Evolutionary conservation across 2,888 invertebrate genomes (phyloP).

Genomic region (Heliothis peltigera): DNA sequence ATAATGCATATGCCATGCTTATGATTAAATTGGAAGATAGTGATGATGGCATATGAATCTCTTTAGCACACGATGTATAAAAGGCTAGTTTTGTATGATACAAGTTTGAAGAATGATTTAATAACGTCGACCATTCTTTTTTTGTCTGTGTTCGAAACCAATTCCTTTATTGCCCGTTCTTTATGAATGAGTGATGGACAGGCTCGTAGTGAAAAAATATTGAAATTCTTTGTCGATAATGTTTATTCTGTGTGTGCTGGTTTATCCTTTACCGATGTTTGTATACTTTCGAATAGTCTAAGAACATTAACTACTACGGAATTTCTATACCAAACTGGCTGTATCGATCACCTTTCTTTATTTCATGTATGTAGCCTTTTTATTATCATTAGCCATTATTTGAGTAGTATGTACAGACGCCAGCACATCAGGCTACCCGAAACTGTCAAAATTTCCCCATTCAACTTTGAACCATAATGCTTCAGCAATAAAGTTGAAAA

Average conservation of each 20-base stretch:
- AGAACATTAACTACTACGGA: neutral
- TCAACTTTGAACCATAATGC: too few relatives aligned
- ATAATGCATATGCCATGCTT: neutral
- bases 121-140: neutral
- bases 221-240: constrained; percentile 2
- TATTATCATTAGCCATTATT: neutral
- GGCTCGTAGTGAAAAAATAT: neutral
- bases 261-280: neutral
- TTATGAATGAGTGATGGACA: constrained; percentile 1
- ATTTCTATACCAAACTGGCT: neutral
- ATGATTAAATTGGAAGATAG: neutral
- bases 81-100: neutral
- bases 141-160: constrained; percentile 1
- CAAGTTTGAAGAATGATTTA: constrained; percentile 1
- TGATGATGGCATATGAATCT: neutral
- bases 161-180: constrained; percentile 1
- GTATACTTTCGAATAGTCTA: neutral
- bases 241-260: neutral
- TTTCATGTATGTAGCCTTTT: neutral
- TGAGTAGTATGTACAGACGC: too few relatives aligned
- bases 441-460: too few relatives aligned
- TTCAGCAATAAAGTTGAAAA: too few relatives aligned
- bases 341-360: neutral
- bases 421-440: too few relatives aligned
- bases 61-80: neutral